Percentiles rank a stretch among this genome's conserved stretches.
Evolutionary conservation across 2,888 invertebrate genomes (phyloP).

Genomic region (Balanococcus diminutus): DNA sequence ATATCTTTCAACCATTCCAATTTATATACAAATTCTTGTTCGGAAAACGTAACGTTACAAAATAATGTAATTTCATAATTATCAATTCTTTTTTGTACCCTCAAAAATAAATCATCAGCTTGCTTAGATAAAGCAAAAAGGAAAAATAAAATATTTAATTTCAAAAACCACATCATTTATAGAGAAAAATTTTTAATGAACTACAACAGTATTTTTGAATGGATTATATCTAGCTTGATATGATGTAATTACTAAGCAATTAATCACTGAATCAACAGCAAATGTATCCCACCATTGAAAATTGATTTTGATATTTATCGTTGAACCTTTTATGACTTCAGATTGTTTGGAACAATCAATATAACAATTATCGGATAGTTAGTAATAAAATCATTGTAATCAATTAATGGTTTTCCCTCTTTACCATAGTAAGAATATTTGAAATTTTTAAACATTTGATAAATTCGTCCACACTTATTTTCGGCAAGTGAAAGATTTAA

Average conservation of each 20-base stretch:
- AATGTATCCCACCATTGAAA: constrained; percentile 40
- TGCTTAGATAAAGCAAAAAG: neutral
- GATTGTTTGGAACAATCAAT: constrained; percentile 38
- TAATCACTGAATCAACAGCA: constrained; percentile 21
- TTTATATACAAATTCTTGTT: too few relatives aligned
- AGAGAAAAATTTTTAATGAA: constrained; percentile 32
- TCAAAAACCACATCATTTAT: neutral
- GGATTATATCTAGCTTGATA: constrained; percentile 46
- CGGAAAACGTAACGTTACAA: too few relatives aligned
- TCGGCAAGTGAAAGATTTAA: constrained; percentile 1
- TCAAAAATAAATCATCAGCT: constrained; percentile 18
- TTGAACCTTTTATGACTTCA: constrained; percentile 43
- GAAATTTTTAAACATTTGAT: constrained; percentile 48
- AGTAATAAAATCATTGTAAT: constrained; percentile 46
- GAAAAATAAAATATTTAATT: constrained; percentile 7
- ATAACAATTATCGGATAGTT: constrained; percentile 40
- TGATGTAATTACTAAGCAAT: constrained; percentile 35
- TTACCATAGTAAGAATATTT: constrained; percentile 47
- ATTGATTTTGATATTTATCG: constrained; percentile 48
- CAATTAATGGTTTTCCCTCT: constrained; percentile 45
- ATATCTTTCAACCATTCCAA: too few relatives aligned
- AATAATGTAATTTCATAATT: neutral
- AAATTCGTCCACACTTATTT: constrained; percentile 42
- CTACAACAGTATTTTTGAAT: constrained; percentile 45
- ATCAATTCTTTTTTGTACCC: neutral